Evolutionary conservation across 2,797 vertebrate species (phyloP).

Genomic region (Halcyon leucocephala): DNA sequence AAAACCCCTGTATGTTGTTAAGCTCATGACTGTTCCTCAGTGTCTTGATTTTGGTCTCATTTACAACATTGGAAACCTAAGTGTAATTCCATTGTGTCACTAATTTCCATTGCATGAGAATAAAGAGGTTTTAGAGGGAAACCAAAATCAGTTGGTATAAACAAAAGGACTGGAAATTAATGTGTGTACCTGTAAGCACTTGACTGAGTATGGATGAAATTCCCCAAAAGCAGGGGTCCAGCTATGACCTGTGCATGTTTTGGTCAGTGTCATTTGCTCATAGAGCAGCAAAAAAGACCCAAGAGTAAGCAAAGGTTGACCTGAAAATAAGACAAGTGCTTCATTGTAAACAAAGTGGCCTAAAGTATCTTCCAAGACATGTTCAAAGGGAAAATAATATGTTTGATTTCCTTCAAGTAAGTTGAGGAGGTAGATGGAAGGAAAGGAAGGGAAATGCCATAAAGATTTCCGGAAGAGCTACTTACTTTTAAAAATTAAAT

Average conservation of each 20-base stretch:
- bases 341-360: not conserved
- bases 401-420: not conserved
- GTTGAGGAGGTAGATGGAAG: not conserved
- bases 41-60: not conserved
- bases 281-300: not conserved
- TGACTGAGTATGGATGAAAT: not conserved
- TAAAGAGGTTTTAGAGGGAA: not conserved
- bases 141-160: not conserved
- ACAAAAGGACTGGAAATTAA: not conserved
- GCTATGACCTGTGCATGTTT: not conserved
- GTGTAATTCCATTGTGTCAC: not conserved
- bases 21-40: not conserved
- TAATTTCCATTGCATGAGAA: not conserved
- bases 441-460: not conserved
- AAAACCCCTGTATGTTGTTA: rapidly evolving
- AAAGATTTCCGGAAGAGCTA: not conserved
- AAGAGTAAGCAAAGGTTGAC: not conserved
- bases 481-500: not conserved
- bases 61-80: not conserved
- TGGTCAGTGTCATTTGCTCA: not conserved
- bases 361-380: not conserved
- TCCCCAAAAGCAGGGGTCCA: not conserved
- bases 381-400: not conserved
- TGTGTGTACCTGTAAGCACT: not conserved
- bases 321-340: not conserved